Evolutionary conservation across 2,113 vertebrate genomes (phyloP), one percentile per base, ranked within the genome.

Genomic region (Scortum barcoo): DNA sequence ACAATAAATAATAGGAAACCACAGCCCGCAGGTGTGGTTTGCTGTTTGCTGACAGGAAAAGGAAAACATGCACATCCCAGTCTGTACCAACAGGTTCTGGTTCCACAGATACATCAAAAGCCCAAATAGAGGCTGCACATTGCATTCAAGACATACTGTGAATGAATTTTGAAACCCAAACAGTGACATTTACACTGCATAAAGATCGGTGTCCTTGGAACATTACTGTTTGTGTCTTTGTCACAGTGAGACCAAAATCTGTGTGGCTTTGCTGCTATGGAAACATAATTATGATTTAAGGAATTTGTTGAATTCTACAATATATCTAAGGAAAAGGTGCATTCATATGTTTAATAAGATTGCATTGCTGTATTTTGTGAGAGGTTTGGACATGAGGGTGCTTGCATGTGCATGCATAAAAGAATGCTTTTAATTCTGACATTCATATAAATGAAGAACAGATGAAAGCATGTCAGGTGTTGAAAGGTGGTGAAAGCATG

Each of bases 401-500:
- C 69, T 61, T 81, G 57, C 28, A 3, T 78, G 67, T 69, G 26
- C 72, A 28, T 26, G 40, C 17, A 84, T 80, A 53, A 86, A 80
- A 72, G 58, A 73, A 22, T 30, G 40, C 76, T 66, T 78, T 81
- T 67, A 63, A 40, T 46, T 50, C n/a, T 65, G 51, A 65, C 38
- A 70, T 2, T 46, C 44, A 56, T 71, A 36, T 48, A 72, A 87
- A 76, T 76, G 58, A 53, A 79, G 79, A 89, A 9, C 53, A 83
- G 86, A 88, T 89, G 80, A 89, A 91, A 83, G 89, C 91, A 87
- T 88, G 85, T 93, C 88, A 88, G 70, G 86, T 91, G 84, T 90
- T 92, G 88, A n/a, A n/a, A n/a, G n/a, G n/a, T n/a, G n/a, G n/a
- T n/a, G n/a, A n/a, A n/a, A n/a, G n/a, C 89, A 8, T 12, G 26